Evolutionary conservation across 1,140 invertebrate species (phyloP).

Genomic region (Drosophila saltans): DNA sequence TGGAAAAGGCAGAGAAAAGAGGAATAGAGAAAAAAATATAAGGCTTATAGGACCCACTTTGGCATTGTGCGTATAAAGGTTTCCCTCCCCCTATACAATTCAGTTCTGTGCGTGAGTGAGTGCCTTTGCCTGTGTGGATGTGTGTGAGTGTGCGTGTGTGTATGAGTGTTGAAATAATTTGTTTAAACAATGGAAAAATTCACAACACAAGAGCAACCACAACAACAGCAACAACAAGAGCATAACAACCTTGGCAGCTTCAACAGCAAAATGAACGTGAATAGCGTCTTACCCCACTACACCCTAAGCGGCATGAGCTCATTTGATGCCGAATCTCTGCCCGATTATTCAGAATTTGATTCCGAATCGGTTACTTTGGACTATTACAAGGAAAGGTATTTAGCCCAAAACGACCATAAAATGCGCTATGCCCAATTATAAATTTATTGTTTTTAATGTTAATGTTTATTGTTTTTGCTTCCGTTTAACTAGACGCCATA

Average conservation of each 20-base stretch:
- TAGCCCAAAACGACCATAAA: slow-evolving; percentile 3
- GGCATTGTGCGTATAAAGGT: slow-evolving; percentile 45
- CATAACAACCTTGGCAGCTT: slow-evolving; percentile 61
- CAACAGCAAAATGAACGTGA: slow-evolving; percentile 65
- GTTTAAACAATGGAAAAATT: slow-evolving; percentile 45
- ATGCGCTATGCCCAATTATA: neutral
- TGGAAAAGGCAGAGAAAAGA: slow-evolving; percentile 63
- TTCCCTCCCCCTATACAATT: slow-evolving; percentile 23
- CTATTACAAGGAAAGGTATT: slow-evolving; percentile 84
- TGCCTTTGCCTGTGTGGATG: slow-evolving; percentile 34
- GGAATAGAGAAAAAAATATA: slow-evolving; percentile 74
- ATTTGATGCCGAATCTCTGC: slow-evolving; percentile 84
- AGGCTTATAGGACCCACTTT: slow-evolving; percentile 35
- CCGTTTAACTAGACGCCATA: too few relatives aligned
- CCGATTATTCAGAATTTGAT: slow-evolving; percentile 86
- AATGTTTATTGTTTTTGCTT: slow-evolving; percentile 10
- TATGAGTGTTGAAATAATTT: slow-evolving; percentile 41
- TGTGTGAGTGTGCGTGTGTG: slow-evolving; percentile 31
- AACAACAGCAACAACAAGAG: slow-evolving; percentile 45
- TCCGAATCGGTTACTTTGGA: slow-evolving; percentile 84
- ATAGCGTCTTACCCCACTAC: slow-evolving; percentile 60
- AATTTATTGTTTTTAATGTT: slow-evolving; percentile 3
- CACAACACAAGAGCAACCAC: slow-evolving; percentile 38
- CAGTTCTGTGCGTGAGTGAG: slow-evolving; percentile 32
- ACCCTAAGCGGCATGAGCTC: slow-evolving; percentile 84